A percentile compares a stretch with the other conserved stretches of the same genome.
Conservation (phyloP, 1,140 invertebrate species). For the Drosophila bipectinata region DNA sequence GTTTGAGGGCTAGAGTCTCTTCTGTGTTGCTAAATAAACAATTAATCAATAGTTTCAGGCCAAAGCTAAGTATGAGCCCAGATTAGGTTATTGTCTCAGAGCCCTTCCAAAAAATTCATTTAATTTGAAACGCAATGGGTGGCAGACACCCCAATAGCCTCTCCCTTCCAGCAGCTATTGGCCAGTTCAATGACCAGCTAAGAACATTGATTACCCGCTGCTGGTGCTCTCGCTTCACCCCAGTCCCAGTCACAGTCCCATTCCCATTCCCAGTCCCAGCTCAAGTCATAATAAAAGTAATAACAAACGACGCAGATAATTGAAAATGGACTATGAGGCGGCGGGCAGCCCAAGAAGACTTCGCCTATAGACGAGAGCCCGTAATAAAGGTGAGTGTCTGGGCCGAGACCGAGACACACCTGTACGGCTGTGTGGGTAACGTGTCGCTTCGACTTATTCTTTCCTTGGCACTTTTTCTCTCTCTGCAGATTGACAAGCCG, state of each 20-base stretch:
- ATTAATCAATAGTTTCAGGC: no score
- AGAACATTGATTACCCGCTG: slow-evolving; percentile 83
- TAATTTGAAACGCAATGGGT: slow-evolving; percentile 43
- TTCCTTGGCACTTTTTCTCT: slow-evolving; percentile 14
- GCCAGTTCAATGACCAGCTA: slow-evolving; percentile 80
- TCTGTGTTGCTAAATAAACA: no score
- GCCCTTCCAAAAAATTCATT: not conserved
- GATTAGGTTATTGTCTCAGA: not conserved
- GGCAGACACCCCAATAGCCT: slow-evolving; percentile 11
- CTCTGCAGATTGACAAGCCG: slow-evolving; percentile 65
- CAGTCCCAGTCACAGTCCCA: not conserved
- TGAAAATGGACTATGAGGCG: slow-evolving; percentile 80
- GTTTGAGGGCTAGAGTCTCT: not conserved
- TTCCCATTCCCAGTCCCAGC: slow-evolving; percentile 3
- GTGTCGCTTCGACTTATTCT: slow-evolving; percentile 14
- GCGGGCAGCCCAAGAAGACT: slow-evolving; percentile 13
- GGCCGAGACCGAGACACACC: slow-evolving; percentile 50
- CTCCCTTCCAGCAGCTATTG: slow-evolving; percentile 2
- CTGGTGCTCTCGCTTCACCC: slow-evolving; percentile 42
- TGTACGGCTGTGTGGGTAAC: slow-evolving; percentile 20
- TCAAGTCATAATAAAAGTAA: slow-evolving; percentile 76
- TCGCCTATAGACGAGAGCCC: not conserved
- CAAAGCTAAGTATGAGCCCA: not conserved
- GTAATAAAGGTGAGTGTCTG: slow-evolving; percentile 12
- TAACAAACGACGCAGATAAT: slow-evolving; percentile 82